phyloP scores from a whole-genome alignment of 2,113 vertebrate species.

The Cochlearius cochlearius region DNA sequence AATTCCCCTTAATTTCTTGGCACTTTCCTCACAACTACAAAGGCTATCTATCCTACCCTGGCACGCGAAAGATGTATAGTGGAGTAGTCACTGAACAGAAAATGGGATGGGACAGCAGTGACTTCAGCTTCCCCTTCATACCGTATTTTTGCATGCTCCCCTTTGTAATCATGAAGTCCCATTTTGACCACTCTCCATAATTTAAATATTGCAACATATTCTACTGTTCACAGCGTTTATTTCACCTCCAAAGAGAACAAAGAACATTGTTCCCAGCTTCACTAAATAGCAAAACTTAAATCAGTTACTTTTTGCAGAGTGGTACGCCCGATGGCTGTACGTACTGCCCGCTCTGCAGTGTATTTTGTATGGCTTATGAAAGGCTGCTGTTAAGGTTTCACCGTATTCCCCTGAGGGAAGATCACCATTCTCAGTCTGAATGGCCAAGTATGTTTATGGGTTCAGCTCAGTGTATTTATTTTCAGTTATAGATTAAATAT shows the following conservation, averaged over 20 bases:
- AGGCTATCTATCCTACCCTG: background rate
- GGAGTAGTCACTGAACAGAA: background rate
- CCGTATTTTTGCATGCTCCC: background rate
- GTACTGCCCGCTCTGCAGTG: background rate
- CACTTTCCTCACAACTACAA: background rate
- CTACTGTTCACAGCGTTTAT: background rate
- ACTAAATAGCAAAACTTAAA: background rate
- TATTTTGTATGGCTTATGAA: background rate
- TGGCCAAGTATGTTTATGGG: background rate
- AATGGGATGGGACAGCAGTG: background rate
- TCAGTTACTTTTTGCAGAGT: background rate
- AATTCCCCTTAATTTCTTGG: background rate
- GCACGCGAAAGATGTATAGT: background rate
- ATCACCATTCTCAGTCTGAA: background rate
- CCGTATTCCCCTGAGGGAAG: background rate
- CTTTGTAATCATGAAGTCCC: background rate
- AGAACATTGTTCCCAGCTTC: background rate
- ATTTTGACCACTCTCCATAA: background rate
- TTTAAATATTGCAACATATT: background rate
- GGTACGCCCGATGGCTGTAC: accelerated
- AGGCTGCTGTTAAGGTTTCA: background rate
- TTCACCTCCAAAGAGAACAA: background rate
- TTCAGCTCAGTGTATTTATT: background rate
- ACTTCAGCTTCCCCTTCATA: background rate
- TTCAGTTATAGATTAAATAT: background rate